Base-by-base conservation (phyloP, 2,888 invertebrate genomes). In the Thumatha senex region DNA sequence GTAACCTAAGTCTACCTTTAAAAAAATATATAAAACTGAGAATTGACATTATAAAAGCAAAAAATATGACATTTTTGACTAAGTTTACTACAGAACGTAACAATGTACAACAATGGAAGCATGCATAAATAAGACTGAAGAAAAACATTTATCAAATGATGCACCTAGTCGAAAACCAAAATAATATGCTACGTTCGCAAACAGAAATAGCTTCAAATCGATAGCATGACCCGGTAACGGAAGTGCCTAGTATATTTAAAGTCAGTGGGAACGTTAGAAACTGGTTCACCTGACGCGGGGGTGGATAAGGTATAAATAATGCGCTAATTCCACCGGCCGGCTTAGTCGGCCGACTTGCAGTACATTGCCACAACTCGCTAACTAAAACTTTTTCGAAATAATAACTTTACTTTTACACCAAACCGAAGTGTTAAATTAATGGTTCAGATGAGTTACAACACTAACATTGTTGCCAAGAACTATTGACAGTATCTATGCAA, bases 291-390 rank as follows among this genome's bases (percentile, higher is more conserved):
- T 79, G 77, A 67, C 74, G 70, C 61, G 72, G 70, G 73, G 79
- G 74, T 75, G 72, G 69, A n/a, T 58, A 61, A 54, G 60, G 64
- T 85, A 85, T 82, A 85, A 84, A 86, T 84, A 82, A 76, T 76
- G 72, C 66, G 76, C 84, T 80, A 82, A 84, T 78, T 84, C 71
- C 68, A 74, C 66, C 70, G 63, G 61, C 67, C 67, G 64, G 66
- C 70, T 68, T 78, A 73, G 74, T 73, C 81, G 77, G 80, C 81
- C 80, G 79, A 73, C 67, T 76, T 80, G 73, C 73, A 73, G 76
- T 74, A 68, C 74, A 62, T 78, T 78, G 76, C 74, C 76, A 74
- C 67, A 69, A 64, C 58, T 35, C 63, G 65, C 63, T 40, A 50
- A 57, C 57, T 61, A 60, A 61, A 61, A 58, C 58, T 56, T 54